Base-by-base conservation (phyloP, 2,888 invertebrate genomes). In the Dermolepida albohirtum region DNA sequence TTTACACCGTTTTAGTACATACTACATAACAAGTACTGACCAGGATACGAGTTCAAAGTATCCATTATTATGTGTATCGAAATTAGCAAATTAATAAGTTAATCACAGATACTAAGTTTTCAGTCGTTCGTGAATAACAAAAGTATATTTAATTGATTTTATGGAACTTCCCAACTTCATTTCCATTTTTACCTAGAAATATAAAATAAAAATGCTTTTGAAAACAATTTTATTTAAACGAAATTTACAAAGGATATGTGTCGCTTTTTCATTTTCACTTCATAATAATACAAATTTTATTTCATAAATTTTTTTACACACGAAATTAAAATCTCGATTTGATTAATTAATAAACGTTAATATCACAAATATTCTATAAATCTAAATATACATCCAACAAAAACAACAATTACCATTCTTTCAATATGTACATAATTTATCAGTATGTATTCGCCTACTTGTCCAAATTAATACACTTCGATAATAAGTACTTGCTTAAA, bases 401-500 rank as follows among this genome's bases (percentile, higher is more conserved):
- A 62, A 62, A 62, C 47, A 62, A 62, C 59, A 34, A 47, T 62
- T 62, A 29, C 10, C 16, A 10, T n/a, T 16, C 49, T 10, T 49
- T 22, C 11, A 11, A 11, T 17, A 16, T 17, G 14, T 17, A 49
- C 8, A 49, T 49, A 22, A 49, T 17, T 17, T 49, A 49, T 17
- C 22, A 16, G 22, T 17, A 22, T 17, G 22, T 50, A 29, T 64
- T 64, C 47, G 17, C 34, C 34, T 55, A 55, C 14, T 66, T 66
- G 50, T 51, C 34, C 40, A 62, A 62, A 10, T 67, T 52, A 62
- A 43, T 43, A 59, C 59, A 51, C 27, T 67, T 71, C 49, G 81
- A 72, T 52, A 80, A 74, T 55, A 82, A 74, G 75, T 82, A 82
- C 71, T 81, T 81, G 39, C 81, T 81, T 43, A 83, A 76, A 83